Base-by-base conservation (phyloP, 2,888 invertebrate genomes). In the Quadriops clusia region DNA sequence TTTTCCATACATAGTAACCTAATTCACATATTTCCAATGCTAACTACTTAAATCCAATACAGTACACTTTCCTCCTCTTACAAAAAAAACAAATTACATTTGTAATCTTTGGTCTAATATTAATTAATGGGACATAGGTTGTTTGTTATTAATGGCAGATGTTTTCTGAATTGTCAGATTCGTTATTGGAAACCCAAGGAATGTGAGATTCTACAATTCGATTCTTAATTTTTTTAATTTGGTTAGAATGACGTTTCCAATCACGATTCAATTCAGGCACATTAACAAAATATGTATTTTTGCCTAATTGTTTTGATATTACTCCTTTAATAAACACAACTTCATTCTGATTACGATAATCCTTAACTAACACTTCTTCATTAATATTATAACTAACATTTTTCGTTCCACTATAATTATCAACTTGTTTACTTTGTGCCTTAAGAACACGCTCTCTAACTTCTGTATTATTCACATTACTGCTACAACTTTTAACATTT, bases 221-320 rank as follows among this genome's bases (percentile, higher is more conserved):
- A 25, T 15, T 14, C n/a, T n/a, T n/a, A n/a, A n/a, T n/a, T 9
- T 2, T 3, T 25, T 13, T 3, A 10, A 38, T 29, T 25, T 38
- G 38, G 23, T 40, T 32, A 4, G 17, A 17, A 30, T 38, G 35
- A 12, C 39, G 28, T 27, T 38, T 33, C 39, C 39, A 39, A 17
- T 21, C 25, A 12, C 30, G 29, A 14, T 32, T 17, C 12, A 30
- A 11, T 28, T 31, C 29, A 18, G 23, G 23, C 10, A 38, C 26
- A 10, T 36, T 36, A n/a, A 31, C 17, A 16, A 28, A 32, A 32
- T 37, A 36, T 10, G 21, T 17, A 20, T 25, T 30, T 28, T 17
- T 34, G 17, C 35, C 38, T 14, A 40, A 35, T 22, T 28, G 32
- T 13, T 32, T 36, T 11, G 18, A 10, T 24, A 41, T 27, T 18